phyloP scores from a whole-genome alignment of 2,113 vertebrate genomes.

The Boulengeromyrus knoepffleri region DNA sequence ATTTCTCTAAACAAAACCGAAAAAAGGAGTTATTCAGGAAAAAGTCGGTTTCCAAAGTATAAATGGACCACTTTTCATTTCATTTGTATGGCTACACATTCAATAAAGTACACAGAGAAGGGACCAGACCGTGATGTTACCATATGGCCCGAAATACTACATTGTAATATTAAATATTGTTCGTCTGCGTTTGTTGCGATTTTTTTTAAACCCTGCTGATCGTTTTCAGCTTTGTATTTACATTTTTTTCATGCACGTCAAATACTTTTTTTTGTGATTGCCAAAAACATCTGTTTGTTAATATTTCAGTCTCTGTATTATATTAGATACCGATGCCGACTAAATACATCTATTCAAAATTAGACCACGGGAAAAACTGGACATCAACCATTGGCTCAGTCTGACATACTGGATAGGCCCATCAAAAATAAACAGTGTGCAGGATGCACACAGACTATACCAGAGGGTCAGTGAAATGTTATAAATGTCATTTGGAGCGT shows the following conservation, averaged over 20 bases:
- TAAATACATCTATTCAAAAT: neutral
- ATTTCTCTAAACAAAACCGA: slow-evolving; percentile 31
- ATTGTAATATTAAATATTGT: neutral
- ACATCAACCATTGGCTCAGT: neutral
- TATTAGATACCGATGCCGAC: neutral
- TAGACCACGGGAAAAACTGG: neutral
- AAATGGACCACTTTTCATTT: slow-evolving; percentile 2
- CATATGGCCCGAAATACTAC: too few species aligned
- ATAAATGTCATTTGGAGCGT: neutral
- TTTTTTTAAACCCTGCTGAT: neutral
- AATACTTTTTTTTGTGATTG: neutral
- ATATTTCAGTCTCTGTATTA: neutral
- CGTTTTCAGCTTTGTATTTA: neutral
- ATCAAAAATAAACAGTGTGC: neutral
- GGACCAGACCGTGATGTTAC: neutral
- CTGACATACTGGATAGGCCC: neutral
- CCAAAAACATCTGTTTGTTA: neutral
- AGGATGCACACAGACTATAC: neutral
- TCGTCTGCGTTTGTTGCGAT: neutral
- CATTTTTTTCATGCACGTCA: neutral
- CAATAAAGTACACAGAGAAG: neutral
- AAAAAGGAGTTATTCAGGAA: slow-evolving; percentile 18
- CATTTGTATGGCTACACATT: neutral
- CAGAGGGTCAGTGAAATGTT: slow-evolving; percentile 3
- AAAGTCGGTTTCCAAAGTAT: neutral